Evolutionary conservation across 1,140 invertebrate genomes (phyloP).

Genomic region (Aphis craccivora): DNA sequence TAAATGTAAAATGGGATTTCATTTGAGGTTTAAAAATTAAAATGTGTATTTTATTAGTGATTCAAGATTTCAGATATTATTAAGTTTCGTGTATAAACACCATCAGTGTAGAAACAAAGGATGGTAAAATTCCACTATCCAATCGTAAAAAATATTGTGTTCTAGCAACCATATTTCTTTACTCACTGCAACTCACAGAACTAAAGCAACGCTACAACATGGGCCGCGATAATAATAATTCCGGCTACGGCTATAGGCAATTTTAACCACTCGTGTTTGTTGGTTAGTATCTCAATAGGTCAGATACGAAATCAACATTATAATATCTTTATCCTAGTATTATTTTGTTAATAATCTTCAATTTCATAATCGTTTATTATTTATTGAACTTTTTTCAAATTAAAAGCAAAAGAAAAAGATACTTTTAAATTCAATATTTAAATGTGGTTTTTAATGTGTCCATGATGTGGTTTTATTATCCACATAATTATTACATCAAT

Average conservation of each 20-base stretch:
- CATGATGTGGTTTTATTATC: neutral
- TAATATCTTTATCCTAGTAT: neutral
- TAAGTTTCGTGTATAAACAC: neutral
- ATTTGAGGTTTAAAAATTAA: neutral
- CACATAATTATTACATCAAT: neutral
- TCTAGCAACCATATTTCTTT: neutral
- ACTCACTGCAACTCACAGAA: no score
- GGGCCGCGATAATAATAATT: neutral
- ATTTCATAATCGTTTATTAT: neutral
- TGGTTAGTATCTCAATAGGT: neutral
- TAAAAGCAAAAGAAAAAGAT: neutral
- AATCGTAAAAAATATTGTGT: neutral
- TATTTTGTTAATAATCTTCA: neutral
- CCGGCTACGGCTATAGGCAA: neutral
- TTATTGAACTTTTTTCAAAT: neutral
- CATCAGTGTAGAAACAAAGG: no score
- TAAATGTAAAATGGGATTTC: neutral
- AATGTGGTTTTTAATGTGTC: neutral
- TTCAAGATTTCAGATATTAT: neutral
- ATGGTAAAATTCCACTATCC: neutral
- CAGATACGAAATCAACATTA: neutral
- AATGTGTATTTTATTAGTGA: neutral
- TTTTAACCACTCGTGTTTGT: neutral
- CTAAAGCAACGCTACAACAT: neutral
- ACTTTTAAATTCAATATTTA: neutral